phyloP scores from a whole-genome alignment of 1,140 invertebrate species.

The Papilio polytes region DNA sequence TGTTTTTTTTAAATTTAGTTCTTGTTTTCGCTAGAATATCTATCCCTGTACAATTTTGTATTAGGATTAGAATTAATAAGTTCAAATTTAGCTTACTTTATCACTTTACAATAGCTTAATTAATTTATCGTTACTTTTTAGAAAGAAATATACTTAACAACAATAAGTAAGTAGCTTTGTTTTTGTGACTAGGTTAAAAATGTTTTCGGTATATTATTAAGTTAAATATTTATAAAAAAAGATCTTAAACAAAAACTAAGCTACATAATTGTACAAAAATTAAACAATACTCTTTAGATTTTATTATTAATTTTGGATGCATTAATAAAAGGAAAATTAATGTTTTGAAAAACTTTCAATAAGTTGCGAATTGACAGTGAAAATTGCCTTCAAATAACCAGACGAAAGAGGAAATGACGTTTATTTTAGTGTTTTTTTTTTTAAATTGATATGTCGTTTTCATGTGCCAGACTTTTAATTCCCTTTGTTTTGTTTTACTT shows the following conservation, averaged over 20 bases:
- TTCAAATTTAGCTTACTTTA: slow-evolving; percentile 39
- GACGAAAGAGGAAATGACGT: background rate
- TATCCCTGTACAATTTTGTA: slow-evolving; percentile 47
- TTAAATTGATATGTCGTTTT: slow-evolving; percentile 16
- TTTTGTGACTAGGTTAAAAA: slow-evolving; percentile 41
- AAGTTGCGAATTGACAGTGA: background rate
- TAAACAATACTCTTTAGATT: background rate
- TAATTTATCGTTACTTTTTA: slow-evolving; percentile 33
- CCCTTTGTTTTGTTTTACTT: background rate
- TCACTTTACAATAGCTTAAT: slow-evolving; percentile 41
- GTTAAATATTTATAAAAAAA: slow-evolving; percentile 27
- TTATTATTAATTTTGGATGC: background rate
- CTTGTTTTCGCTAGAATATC: slow-evolving; percentile 39
- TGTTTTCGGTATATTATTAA: slow-evolving; percentile 35
- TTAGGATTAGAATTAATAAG: slow-evolving; percentile 43
- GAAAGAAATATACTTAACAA: slow-evolving; percentile 26
- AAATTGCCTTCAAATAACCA: background rate
- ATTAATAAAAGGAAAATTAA: background rate
- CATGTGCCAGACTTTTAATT: background rate
- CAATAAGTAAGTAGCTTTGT: slow-evolving; percentile 40
- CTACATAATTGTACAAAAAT: slow-evolving; percentile 26
- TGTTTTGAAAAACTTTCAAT: background rate
- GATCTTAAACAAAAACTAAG: slow-evolving; percentile 30
- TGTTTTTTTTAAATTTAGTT: background rate
- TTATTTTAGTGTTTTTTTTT: background rate